These are phyloP conservation scores for Megalurothrips usitatus DNA, from an alignment of 2,888 invertebrate genomes.

Conservation along the genomic window DNA sequence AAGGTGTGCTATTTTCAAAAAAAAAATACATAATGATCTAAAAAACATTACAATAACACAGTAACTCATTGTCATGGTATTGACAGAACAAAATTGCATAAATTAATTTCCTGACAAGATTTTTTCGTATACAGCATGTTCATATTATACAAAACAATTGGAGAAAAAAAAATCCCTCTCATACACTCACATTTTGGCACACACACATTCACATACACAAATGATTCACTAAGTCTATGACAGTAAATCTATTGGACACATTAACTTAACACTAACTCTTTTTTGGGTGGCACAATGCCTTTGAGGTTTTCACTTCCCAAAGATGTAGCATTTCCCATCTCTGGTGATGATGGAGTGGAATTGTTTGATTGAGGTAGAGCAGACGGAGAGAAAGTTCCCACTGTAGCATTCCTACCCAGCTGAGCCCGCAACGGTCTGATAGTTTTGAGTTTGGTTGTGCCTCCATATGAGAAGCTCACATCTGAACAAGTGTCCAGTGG, in stretches of 20 bases:
- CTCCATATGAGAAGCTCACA: conserved; percentile 74
- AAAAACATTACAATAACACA: background rate
- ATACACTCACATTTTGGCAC: no score
- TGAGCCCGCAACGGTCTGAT: conserved; percentile 51
- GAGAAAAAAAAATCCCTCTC: no score
- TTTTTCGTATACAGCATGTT: no score
- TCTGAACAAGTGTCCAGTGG: conserved; percentile 70
- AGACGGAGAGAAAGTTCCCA: background rate
- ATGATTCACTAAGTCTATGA: background rate
- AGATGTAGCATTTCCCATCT: background rate
- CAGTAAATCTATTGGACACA: background rate
- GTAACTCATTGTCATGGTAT: background rate
- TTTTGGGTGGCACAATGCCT: background rate
- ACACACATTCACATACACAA: background rate
- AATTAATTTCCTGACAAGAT: background rate
- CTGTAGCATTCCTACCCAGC: background rate
- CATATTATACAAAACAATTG: no score
- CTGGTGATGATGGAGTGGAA: background rate
- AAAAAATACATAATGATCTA: background rate
- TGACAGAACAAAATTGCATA: background rate
- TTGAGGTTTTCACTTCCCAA: background rate
- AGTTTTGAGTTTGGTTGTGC: conserved; percentile 73
- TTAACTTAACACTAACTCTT: background rate
- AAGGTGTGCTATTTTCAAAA: background rate
- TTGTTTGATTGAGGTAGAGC: background rate